Percentiles rank a stretch among this genome's conserved stretches.
Evolutionary conservation across 2,797 vertebrate genomes (phyloP).

Genomic region (Anguilla pacifica): DNA sequence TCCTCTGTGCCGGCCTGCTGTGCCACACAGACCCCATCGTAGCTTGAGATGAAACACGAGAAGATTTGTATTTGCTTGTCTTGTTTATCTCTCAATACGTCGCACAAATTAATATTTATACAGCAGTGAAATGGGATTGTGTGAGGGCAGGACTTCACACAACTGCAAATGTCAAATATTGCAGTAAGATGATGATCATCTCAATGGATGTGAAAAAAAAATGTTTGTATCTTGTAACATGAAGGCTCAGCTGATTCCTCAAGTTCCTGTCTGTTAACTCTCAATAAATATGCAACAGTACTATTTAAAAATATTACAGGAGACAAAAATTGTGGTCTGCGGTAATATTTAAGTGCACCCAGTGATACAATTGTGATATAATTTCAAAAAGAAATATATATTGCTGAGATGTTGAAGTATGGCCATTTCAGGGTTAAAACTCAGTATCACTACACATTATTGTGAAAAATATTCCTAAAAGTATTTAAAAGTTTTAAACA

Average conservation of each 20-base stretch:
- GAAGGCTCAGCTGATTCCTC: neutral
- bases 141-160: neutral
- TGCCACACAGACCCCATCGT: neutral
- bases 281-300: neutral
- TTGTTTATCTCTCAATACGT: neutral
- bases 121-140: neutral
- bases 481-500: neutral
- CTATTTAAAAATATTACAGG: neutral
- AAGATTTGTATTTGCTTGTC: neutral
- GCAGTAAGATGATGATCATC: neutral
- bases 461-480: neutral
- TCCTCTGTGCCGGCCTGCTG: constrained; percentile 56
- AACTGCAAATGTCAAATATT: neutral
- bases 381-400: neutral
- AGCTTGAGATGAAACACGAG: neutral
- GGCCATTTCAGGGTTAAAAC: neutral
- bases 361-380: neutral
- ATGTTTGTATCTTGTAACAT: neutral
- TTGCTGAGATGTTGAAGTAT: neutral
- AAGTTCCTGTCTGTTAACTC: neutral
- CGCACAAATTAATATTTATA: neutral
- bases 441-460: too few species aligned
- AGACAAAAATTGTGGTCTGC: neutral
- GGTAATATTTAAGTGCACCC: neutral
- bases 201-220: neutral